Evolutionary conservation across 2,888 invertebrate species (phyloP).

Genomic region (Neoascia interrupta): DNA sequence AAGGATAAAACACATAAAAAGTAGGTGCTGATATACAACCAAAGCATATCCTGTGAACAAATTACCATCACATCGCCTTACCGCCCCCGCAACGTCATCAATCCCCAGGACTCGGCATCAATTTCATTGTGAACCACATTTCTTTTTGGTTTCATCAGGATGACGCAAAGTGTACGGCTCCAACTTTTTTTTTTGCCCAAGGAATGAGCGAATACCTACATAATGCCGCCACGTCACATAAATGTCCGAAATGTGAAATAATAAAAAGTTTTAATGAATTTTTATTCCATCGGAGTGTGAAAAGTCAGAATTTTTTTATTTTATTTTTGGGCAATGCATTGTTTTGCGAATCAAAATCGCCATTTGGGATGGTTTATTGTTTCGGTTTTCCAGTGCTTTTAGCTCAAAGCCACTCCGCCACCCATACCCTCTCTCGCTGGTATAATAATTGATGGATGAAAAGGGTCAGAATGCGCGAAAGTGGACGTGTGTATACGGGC

Average conservation of each 20-base stretch:
- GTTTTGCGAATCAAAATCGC: conserved; percentile 68
- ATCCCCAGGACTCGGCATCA: conserved; percentile 40
- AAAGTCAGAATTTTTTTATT: conserved; percentile 75
- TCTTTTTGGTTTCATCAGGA: conserved; percentile 39
- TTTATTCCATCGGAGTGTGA: conserved; percentile 78
- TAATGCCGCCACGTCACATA: conserved; percentile 75
- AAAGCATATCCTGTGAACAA: conserved; percentile 44
- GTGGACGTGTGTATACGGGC: not conserved
- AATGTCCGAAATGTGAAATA: conserved; percentile 75
- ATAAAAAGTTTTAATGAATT: conserved; percentile 76
- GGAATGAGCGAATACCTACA: conserved; percentile 53
- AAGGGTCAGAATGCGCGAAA: conserved; percentile 36
- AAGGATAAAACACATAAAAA: conserved; percentile 40
- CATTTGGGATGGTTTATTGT: conserved; percentile 67
- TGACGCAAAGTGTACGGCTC: conserved; percentile 22
- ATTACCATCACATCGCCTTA: conserved; percentile 44
- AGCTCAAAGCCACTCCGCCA: conserved; percentile 50
- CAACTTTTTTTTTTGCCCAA: too few relatives aligned
- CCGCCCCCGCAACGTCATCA: conserved; percentile 6
- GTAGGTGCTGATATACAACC: conserved; percentile 21
- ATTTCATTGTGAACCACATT: conserved; percentile 56
- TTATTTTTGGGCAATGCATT: conserved; percentile 57
- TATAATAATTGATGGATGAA: conserved; percentile 60
- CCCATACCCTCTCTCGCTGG: too few relatives aligned
- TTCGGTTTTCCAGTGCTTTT: conserved; percentile 52